These are phyloP conservation scores for Bombus cullumanus DNA, from an alignment of 1,140 invertebrate species.

Conservation along the genomic window DNA sequence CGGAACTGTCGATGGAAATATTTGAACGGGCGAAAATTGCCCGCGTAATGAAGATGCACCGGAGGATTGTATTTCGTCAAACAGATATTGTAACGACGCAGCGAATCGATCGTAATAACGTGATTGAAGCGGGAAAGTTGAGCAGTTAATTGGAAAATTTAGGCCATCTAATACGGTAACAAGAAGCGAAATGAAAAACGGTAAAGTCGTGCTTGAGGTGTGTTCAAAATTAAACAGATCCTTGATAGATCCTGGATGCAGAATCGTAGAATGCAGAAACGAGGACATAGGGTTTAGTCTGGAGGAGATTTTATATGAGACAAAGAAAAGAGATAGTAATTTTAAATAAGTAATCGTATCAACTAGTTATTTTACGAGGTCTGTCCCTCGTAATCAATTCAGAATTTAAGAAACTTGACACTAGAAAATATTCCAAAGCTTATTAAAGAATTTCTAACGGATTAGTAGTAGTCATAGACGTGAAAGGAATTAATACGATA, in stretches of 20 bases:
- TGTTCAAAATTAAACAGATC: background rate
- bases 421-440: too few relatives aligned
- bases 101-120: background rate
- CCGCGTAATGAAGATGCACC: constrained; percentile 11
- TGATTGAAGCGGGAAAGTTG: background rate
- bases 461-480: too few relatives aligned
- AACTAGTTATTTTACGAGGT: too few relatives aligned
- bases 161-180: background rate
- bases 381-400: too few relatives aligned
- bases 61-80: background rate
- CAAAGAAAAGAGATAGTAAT: too few relatives aligned
- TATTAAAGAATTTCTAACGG: too few relatives aligned
- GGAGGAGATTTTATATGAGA: too few relatives aligned
- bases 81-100: background rate
- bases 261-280: too few relatives aligned
- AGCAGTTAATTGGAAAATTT: background rate
- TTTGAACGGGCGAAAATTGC: constrained; percentile 6
- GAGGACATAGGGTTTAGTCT: too few relatives aligned
- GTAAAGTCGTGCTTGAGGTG: background rate
- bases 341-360: too few relatives aligned
- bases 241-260: too few relatives aligned
- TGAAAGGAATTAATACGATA: background rate
- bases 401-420: too few relatives aligned
- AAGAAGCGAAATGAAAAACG: background rate
- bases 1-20: constrained; percentile 26